Evolutionary conservation across 1,140 invertebrate species (phyloP).

Genomic region (Polyergus mexicanus): DNA sequence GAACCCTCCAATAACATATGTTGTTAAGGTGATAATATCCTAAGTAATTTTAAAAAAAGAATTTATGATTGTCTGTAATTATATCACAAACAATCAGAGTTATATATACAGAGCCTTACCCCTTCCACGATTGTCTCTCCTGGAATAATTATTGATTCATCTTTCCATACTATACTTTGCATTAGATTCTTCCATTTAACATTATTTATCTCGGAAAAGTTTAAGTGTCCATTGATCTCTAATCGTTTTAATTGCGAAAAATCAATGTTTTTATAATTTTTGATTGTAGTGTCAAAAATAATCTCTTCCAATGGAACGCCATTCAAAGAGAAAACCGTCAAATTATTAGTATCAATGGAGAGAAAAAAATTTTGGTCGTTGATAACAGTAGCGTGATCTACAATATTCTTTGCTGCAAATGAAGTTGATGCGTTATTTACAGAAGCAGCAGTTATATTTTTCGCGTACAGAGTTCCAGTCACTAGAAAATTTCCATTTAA

Average conservation of each 20-base stretch:
- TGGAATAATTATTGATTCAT: conserved; percentile 67
- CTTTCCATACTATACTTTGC: conserved; percentile 76
- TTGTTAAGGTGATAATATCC: too few relatives aligned
- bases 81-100: too few relatives aligned
- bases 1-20: too few relatives aligned
- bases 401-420: conserved; percentile 27
- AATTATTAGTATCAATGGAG: conserved; percentile 70
- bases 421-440: conserved; percentile 69
- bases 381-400: conserved; percentile 50
- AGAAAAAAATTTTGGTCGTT: conserved; percentile 72
- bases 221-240: conserved; percentile 69
- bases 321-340: conserved; percentile 75
- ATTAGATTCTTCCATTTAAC: conserved; percentile 74
- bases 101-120: too few relatives aligned
- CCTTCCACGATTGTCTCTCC: conserved; percentile 72
- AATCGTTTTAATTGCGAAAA: conserved; percentile 74
- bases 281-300: conserved; percentile 59
- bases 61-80: neutral
- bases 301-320: conserved; percentile 73
- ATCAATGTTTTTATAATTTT: conserved; percentile 58
- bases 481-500: conserved; percentile 72
- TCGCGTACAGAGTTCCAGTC: conserved; percentile 67
- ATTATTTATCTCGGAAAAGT: conserved; percentile 68
- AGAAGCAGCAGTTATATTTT: conserved; percentile 67
- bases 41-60: too few relatives aligned